Conservation (phyloP, 2,113 vertebrate species). For the Malurus elegans region DNA sequence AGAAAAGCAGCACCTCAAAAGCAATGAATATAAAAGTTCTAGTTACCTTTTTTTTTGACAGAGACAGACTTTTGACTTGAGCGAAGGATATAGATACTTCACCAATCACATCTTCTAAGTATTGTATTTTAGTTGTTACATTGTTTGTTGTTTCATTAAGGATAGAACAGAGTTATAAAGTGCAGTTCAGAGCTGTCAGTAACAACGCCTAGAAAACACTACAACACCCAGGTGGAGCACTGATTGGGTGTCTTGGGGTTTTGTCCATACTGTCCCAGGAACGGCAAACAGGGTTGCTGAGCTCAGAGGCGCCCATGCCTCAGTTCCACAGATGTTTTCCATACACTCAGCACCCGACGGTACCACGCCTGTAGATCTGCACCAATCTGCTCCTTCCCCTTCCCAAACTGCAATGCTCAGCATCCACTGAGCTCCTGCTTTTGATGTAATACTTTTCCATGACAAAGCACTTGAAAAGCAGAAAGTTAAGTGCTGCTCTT, state of each 20-base stretch:
- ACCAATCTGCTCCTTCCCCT: background rate
- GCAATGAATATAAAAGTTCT: background rate
- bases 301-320: background rate
- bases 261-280: background rate
- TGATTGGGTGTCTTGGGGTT: background rate
- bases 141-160: background rate
- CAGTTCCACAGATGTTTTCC: background rate
- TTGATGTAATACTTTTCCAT: background rate
- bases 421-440: background rate
- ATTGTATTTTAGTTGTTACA: background rate
- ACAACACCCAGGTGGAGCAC: background rate
- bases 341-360: background rate
- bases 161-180: background rate
- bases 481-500: background rate
- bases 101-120: background rate
- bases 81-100: accelerated
- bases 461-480: background rate
- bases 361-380: background rate
- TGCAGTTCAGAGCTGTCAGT: background rate
- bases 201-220: background rate
- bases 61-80: background rate
- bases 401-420: background rate
- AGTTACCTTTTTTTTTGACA: background rate
- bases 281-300: background rate
- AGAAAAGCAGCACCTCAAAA: background rate